Percentiles rank a stretch among this genome's conserved stretches.
Conservation (phyloP, 2,888 invertebrate species). For the Polietes domitor region DNA sequence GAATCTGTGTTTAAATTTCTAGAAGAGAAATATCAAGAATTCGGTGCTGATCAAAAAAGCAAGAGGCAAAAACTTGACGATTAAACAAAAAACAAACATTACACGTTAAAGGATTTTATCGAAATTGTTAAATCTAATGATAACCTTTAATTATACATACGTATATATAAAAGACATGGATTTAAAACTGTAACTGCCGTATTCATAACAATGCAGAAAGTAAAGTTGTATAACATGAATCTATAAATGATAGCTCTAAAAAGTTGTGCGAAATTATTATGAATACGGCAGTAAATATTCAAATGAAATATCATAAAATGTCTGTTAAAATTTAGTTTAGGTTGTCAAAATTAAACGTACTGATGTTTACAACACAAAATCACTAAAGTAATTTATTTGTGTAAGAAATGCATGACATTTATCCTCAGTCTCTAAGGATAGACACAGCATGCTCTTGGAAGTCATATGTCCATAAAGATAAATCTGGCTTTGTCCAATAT, state of each 20-base stretch:
- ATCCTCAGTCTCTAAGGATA: constrained; percentile 74
- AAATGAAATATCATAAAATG: background rate
- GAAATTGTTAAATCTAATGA: background rate
- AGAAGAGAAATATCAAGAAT: constrained; percentile 77
- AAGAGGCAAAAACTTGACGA: constrained; percentile 55
- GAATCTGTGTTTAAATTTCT: constrained; percentile 86
- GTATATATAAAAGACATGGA: background rate
- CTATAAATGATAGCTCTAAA: no score
- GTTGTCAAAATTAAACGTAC: constrained; percentile 6
- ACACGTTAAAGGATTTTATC: constrained; percentile 1
- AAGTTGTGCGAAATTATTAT: background rate
- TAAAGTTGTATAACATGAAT: background rate
- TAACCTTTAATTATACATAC: constrained; percentile 1
- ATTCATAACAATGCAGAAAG: background rate
- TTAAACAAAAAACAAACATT: background rate
- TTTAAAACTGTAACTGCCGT: constrained; percentile 14
- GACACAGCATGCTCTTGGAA: constrained; percentile 64
- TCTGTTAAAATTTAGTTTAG: constrained; percentile 22
- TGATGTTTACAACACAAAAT: constrained; percentile 4
- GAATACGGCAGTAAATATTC: constrained; percentile 1
- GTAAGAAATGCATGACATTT: constrained; percentile 70
- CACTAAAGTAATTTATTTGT: constrained; percentile 42
- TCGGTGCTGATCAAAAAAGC: constrained; percentile 48
- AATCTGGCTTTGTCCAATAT: constrained; percentile 45
- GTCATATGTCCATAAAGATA: background rate